Base-by-base conservation (phyloP, 2,797 vertebrate species). In the Antennarius maculatus region DNA sequence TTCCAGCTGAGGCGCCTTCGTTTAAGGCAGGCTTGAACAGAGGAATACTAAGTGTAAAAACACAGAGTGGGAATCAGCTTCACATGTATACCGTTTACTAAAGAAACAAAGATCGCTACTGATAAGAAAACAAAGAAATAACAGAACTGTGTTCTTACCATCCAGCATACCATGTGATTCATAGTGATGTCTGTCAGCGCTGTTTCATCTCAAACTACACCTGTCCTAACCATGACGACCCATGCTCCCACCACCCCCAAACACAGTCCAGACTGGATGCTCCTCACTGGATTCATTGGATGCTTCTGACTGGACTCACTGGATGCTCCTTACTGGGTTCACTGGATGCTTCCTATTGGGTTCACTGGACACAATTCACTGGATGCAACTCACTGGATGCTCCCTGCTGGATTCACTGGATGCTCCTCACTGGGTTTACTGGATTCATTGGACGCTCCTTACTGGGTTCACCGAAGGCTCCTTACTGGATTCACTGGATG, bases 241-340 rank as follows among this genome's bases (percentile, higher is more conserved):
- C 23, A 23, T 2, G 23, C 23, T 2, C 23, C 23, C 45, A 41
- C 14, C 31, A 7, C 28, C 90, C 91, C 63, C 80, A 93, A 92
- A 93, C 91, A 91, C 23, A 74, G 91, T 93, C 23, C 91, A 87
- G 83, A 91, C 90, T 91, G 88, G 92, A 90, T 91, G 90, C 92
- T 93, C 90, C 88, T 94, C 91, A 92, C 90, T 89, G 88, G 89
- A 93, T 79, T 91, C 92, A 92, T n/a, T n/a, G n/a, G n/a, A n/a
- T n/a, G n/a, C n/a, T n/a, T n/a, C n/a, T n/a, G n/a, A n/a, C 23
- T 23, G 23, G 23, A 23, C 2, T 23, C 23, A 23, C 23, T 23
- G 23, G 2, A 23, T 2, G 2, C 23, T 23, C 23, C 23, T 23
- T 23, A 23, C 23, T 23, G 23, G 23, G 23, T 23, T 23, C 23